Evolutionary conservation across 2,797 vertebrate species (phyloP).

Genomic region (Atherinosoma microstoma): DNA sequence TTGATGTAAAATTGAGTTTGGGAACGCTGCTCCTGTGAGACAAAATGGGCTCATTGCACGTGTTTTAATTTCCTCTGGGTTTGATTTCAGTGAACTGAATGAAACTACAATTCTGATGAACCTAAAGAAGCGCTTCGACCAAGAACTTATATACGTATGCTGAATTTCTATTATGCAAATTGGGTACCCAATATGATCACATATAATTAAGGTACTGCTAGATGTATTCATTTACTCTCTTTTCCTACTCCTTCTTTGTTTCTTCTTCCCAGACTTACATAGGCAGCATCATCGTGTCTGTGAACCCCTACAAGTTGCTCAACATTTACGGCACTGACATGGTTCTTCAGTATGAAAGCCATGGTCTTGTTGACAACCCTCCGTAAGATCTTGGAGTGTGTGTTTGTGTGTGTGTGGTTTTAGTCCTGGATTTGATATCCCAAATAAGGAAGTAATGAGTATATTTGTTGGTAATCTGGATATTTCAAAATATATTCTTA

Average conservation of each 20-base stretch:
- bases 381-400: conserved; percentile 86
- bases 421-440: not conserved
- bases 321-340: conserved; percentile 94
- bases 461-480: not conserved
- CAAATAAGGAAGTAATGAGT: not conserved
- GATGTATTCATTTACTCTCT: conserved; percentile 7
- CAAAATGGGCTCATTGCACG: conserved; percentile 35
- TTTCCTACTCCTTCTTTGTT: conserved; percentile 11
- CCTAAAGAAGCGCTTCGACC: conserved; percentile 91
- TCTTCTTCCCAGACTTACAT: conserved; percentile 90
- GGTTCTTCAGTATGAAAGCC: conserved; percentile 91
- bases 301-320: conserved; percentile 94
- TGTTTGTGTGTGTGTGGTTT: conserved; percentile 16
- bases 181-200: conserved; percentile 15
- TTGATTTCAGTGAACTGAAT: conserved; percentile 89
- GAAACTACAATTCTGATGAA: conserved; percentile 92
- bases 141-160: conserved; percentile 92
- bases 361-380: conserved; percentile 91
- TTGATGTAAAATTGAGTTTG: conserved; percentile 29
- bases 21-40: conserved; percentile 22
- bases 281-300: conserved; percentile 93
- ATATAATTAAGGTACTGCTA: conserved; percentile 10
- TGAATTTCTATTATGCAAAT: conserved; percentile 29
- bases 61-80: conserved; percentile 46
- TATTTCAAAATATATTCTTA: not conserved